These are phyloP conservation scores for Betta splendens DNA, from an alignment of 2,797 vertebrate genomes.

Conservation along the genomic window DNA sequence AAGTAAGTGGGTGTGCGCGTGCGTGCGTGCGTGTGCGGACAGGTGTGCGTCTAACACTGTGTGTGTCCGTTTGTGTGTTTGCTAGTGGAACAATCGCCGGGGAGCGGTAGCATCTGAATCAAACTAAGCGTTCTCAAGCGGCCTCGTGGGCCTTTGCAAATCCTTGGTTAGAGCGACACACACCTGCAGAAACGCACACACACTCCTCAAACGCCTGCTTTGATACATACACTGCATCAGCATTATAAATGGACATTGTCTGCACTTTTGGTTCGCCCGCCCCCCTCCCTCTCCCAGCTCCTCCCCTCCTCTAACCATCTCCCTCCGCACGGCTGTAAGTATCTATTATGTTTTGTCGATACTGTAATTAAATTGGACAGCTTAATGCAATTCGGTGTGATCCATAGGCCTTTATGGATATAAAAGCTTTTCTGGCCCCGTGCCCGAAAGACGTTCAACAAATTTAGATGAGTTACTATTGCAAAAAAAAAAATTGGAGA, in stretches of 20 bases:
- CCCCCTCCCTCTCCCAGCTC: conserved; percentile 19
- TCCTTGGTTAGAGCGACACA: conserved; percentile 53
- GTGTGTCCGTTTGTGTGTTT: conserved; percentile 36
- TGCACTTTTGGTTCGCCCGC: conserved; percentile 73
- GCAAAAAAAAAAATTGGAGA: conserved; percentile 57
- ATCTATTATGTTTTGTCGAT: conserved; percentile 99
- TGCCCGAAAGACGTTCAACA: conserved; percentile 92
- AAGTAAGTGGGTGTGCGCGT: conserved; percentile 29
- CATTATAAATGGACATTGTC: conserved; percentile 92
- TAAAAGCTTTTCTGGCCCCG: conserved; percentile 98
- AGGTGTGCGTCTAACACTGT: conserved; percentile 22
- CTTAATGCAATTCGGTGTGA: conserved; percentile 98
- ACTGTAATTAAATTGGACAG: conserved; percentile 99
- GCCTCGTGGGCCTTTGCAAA: conserved; percentile 85
- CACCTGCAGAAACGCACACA: conserved; percentile 12
- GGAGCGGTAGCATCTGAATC: conserved; percentile 87
- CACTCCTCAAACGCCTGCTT: conserved; percentile 60
- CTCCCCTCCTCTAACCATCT: conserved; percentile 60
- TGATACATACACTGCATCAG: conserved; percentile 75
- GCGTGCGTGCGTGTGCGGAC: not conserved
- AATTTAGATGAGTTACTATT: conserved; percentile 89
- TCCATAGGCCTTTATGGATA: conserved; percentile 96
- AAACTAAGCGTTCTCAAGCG: conserved; percentile 90
- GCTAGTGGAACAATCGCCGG: conserved; percentile 50
- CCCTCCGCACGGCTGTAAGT: conserved; percentile 79